Base-by-base conservation (phyloP, 2,113 vertebrate genomes). In the Oriolus oriolus region DNA sequence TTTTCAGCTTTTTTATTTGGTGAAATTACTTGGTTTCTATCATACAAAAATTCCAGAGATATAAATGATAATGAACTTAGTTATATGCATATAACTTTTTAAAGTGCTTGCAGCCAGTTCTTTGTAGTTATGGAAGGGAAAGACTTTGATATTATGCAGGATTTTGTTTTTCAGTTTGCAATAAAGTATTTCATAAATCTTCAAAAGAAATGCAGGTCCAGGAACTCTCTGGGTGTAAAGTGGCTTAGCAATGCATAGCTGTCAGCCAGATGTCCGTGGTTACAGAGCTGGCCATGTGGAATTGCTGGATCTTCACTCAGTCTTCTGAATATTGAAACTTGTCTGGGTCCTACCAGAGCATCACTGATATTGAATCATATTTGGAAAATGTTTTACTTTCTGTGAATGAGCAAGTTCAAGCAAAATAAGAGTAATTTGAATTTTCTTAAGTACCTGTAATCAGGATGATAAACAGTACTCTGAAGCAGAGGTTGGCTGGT, bases 301-400 rank as follows among this genome's bases (percentile, higher is more conserved):
- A 65, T 9, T 87, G 22, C 10, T 1, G 3, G 11, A 42, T 66
- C 54, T 85, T 88, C 54, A 49, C 21, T 7, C 17, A 44, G 26
- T 61, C 22, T 59, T 59, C 63, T 75, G 59, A 54, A 35, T 54
- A 47, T 42, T 70, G 24, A 80, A 66, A 86, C 33, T 47, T 86
- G 33, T 28, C 47, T 37, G 31, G 15, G 11, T 84, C 33, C 33
- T 57, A 22, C 28, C 14, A 65, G 37, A 53, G 16, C 0, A 0
- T 68, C 16, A n/a, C 35, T 61, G 57, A 57, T 77, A 61, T 0
- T 0, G 1, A 83, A 13, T 52, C 7, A 1, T 54, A 24, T 47
- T 63, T 61, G 42, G 31, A 24, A 87, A 83, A 63, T 44, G 4
- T 35, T 94, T 89, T 60, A 8, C 6, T 77, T 79, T 33, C 16